phyloP scores from a whole-genome alignment of 2,113 vertebrate species.

The Tamias sibiricus region DNA sequence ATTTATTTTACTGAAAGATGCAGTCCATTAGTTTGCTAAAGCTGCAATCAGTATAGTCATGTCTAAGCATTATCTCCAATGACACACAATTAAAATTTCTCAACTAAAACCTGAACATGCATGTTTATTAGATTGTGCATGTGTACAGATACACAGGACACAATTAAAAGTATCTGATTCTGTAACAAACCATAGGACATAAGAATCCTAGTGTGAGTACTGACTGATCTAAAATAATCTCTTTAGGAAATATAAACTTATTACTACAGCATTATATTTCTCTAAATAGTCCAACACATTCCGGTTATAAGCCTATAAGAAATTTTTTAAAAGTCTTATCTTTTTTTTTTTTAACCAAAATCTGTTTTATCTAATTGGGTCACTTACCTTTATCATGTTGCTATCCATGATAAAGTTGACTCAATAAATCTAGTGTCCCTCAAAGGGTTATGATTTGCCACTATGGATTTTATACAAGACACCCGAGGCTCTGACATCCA shows the following conservation, averaged over 20 bases:
- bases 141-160: neutral
- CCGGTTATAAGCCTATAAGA: neutral
- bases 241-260: neutral
- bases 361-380: neutral
- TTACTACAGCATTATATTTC: neutral
- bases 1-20: neutral
- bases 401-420: neutral
- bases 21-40: neutral
- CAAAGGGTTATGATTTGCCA: neutral
- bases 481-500: neutral
- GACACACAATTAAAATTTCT: neutral
- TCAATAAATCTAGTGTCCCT: neutral
- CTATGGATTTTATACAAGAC: neutral
- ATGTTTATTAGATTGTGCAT: neutral
- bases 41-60: neutral
- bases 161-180: neutral
- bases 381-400: neutral
- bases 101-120: neutral
- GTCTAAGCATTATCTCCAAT: neutral
- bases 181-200: neutral
- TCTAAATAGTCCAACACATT: neutral
- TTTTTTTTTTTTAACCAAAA: constrained; percentile 40
- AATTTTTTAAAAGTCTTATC: neutral
- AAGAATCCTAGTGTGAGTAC: neutral
- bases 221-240: neutral